Conservation (phyloP, 2,797 vertebrate species). For the Tokudaia muenninki region DNA sequence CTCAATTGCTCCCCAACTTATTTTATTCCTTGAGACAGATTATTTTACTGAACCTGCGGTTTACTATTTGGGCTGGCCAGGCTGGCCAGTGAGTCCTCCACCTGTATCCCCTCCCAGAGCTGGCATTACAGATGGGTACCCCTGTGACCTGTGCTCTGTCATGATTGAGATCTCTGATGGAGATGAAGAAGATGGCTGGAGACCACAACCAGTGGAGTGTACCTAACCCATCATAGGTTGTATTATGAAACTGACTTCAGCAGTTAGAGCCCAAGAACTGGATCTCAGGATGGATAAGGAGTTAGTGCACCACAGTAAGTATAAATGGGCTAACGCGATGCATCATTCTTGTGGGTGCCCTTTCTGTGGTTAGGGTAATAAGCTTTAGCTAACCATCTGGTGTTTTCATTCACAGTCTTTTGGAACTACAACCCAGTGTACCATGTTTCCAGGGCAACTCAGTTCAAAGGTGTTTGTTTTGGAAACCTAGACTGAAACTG, state of each 20-base stretch:
- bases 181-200: not conserved
- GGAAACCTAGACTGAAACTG: constrained; percentile 62
- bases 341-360: not conserved
- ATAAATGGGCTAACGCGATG: not conserved
- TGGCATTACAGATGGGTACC: not conserved
- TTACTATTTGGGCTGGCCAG: not conserved
- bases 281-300: not conserved
- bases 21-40: not conserved
- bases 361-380: not conserved
- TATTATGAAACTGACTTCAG: not conserved
- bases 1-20: not conserved
- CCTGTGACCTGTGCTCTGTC: not conserved
- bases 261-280: not conserved
- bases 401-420: constrained; percentile 6
- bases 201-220: not conserved
- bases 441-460: constrained; percentile 49
- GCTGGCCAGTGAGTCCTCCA: not conserved
- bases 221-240: not conserved
- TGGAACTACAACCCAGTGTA: not conserved
- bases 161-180: not conserved
- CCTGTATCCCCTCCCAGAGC: not conserved
- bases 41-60: not conserved
- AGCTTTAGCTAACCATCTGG: constrained; percentile 6
- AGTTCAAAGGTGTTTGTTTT: constrained; percentile 61
- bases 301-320: not conserved